Base-by-base conservation (phyloP, 2,797 vertebrate species). In the Aphelocoma californica region DNA sequence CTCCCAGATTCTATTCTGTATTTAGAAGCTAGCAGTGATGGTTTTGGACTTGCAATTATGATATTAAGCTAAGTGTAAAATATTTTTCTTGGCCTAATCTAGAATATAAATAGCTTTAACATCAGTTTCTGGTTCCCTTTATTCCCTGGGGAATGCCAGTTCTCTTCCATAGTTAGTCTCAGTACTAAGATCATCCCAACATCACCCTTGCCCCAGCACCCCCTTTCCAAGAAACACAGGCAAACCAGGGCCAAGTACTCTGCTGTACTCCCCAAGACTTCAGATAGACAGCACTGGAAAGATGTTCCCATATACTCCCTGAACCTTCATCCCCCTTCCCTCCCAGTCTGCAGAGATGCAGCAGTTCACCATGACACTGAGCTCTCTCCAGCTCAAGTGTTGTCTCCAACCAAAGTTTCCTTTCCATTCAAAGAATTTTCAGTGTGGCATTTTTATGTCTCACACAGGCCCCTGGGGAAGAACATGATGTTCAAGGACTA, bases 1-100 rank as follows among this genome's bases (percentile, higher is more conserved):
- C 95, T 96, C 94, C 93, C 93, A 96, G 93, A 97, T 96, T 95
- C 32, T 95, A 25, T 95, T 96, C 92, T 96, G 71, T 77, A 95
- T 94, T 98, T 97, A 96, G 95, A 96, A 97, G 79, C 88, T 86
- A 96, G 57, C 65, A 81, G 38, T 84, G 90, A 89, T 91, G 70
- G 77, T 91, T 96, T 95, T 90, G 90, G 95, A 87, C 91, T 92
- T 93, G 81, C 66, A 96, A 92, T 94, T 94, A 84, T 23, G 42
- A 44, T 91, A 92, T 90, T 95, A 91, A 95, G 73, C 87, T 80
- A 84, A 97, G 81, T 95, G 74, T 95, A 97, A 97, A 95, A 75
- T 96, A 95, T 95, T 97, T 97, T 94, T 74, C 62, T 97, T 96
- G 86, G 91, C 75, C 71, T 74, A 87, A 90, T 57, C 34, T 95